Percentiles rank a stretch among this genome's conserved stretches.
Evolutionary conservation across 92 coral and sea anemone genomes (phyloP).

Genomic region (Muricea muricata): DNA sequence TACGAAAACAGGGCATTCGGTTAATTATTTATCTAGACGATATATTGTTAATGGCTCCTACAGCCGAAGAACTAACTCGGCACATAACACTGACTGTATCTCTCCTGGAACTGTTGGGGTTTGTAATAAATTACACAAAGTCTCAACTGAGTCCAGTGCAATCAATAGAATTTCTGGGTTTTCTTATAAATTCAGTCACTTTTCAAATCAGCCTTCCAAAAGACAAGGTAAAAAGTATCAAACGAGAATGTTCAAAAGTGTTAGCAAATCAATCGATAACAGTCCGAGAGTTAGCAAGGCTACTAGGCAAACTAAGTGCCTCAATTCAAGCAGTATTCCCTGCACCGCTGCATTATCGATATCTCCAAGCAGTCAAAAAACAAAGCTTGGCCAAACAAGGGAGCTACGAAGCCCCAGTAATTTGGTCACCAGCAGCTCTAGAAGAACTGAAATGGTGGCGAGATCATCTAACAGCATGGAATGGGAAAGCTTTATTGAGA

Average conservation of each 20-base stretch:
- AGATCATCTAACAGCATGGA: slow-evolving; percentile 38
- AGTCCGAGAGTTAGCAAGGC: too few relatives aligned
- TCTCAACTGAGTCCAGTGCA: slow-evolving; percentile 47
- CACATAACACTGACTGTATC: slow-evolving; percentile 31
- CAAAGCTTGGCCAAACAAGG: slow-evolving; percentile 36
- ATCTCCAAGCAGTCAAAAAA: slow-evolving; percentile 36
- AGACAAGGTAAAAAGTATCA: slow-evolving; percentile 49
- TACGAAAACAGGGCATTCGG: slow-evolving; percentile 42
- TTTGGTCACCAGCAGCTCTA: too few relatives aligned
- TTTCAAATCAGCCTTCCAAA: slow-evolving; percentile 45
- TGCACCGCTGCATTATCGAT: too few relatives aligned
- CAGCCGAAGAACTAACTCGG: slow-evolving; percentile 31
- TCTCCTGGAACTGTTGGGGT: slow-evolving; percentile 28
- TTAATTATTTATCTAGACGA: slow-evolving; percentile 60
- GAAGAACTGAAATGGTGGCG: too few relatives aligned
- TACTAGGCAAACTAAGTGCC: too few relatives aligned
- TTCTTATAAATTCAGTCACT: slow-evolving; percentile 44
- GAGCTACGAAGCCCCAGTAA: too few relatives aligned
- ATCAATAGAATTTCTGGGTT: slow-evolving; percentile 46
- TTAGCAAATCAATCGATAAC: slow-evolving; percentile 31
- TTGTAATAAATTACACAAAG: slow-evolving; percentile 18
- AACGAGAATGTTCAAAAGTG: slow-evolving; percentile 27
- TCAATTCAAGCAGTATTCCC: slow-evolving; percentile 47
- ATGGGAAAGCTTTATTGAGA: slow-evolving; percentile 47
- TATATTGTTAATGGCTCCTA: slow-evolving; percentile 34